A percentile compares a stretch with the other conserved stretches of the same genome.
phyloP scores from a whole-genome alignment of 2,113 vertebrate genomes.

The Aplodontia rufa region DNA sequence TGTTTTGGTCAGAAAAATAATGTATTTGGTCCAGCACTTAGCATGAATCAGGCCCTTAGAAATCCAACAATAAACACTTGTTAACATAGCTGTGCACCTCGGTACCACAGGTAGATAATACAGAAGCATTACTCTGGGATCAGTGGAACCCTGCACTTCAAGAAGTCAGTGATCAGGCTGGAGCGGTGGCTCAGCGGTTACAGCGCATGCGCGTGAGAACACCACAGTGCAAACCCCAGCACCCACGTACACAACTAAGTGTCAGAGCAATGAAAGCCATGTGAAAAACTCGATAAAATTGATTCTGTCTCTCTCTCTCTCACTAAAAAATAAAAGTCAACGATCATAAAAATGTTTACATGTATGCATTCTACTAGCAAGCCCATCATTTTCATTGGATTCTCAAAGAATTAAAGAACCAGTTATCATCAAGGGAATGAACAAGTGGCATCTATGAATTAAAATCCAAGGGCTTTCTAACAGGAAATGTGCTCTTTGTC shows the following conservation, averaged over 20 bases:
- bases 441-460: neutral
- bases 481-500: constrained; percentile 63
- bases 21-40: neutral
- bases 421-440: neutral
- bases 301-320: too few species aligned
- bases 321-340: too few species aligned
- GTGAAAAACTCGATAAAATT: too few species aligned
- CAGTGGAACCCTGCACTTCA: neutral
- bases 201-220: too few species aligned
- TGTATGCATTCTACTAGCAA: neutral
- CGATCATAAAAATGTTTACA: neutral
- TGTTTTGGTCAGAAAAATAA: neutral
- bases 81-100: neutral
- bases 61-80: neutral
- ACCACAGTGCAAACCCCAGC: too few species aligned
- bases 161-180: neutral
- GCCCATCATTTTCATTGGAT: neutral
- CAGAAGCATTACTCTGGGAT: neutral
- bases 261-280: too few species aligned
- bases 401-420: neutral
- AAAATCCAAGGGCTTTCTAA: constrained; percentile 44
- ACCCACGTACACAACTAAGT: too few species aligned
- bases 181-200: too few species aligned
- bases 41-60: neutral
- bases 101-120: too few species aligned